Evolutionary conservation across 2,113 vertebrate species (phyloP), one percentile per base, ranked within the genome.

Genomic region (Chaenocephalus aceratus): DNA sequence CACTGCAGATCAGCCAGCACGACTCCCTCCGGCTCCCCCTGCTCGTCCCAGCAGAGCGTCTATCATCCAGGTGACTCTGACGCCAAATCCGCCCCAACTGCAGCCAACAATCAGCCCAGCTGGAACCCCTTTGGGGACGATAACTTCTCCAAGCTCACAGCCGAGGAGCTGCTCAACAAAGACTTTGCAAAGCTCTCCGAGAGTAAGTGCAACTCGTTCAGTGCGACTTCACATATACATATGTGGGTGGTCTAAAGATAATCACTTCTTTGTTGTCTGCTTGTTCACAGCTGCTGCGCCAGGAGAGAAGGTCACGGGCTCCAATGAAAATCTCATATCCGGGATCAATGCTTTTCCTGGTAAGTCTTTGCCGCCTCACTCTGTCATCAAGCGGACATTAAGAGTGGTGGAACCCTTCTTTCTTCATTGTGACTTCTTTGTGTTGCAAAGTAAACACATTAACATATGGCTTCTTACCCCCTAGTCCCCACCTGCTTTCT

Each of bases 41-140:
- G 93, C 77, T 95, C 95, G 1, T 96, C 95, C 80, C 95, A 96
- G 79, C 94, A 95, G 77, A 95, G 90, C 70, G 95, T 95, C 13
- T 95, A 95, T 84, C 93, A 94, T 77, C 82, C 92, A 45, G 83
- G 77, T 23, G 94, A 93, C 2, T 54, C 0, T 12, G 86, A 84
- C 0, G 30, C 79, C 54, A 79, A 66, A 0, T 34, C 82, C 3
- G 66, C 80, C 34, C 15, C 75, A 2, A 1, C 80, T 21, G 85
- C 82, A 34, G 49, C 76, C 57, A 77, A 16, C 12, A 18, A 75
- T 91, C 93, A 96, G 85, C 95, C 1, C 77, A 92, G 96, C 0
- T 99, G 98, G 98, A 99, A 99, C 87, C 98, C 98, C 0, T 99
- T 99, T 11, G 98, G 97, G 1, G 97, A 99, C 1, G 98, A 99